phyloP scores from a whole-genome alignment of 2,113 vertebrate species.

The Pleuronectes platessa region DNA sequence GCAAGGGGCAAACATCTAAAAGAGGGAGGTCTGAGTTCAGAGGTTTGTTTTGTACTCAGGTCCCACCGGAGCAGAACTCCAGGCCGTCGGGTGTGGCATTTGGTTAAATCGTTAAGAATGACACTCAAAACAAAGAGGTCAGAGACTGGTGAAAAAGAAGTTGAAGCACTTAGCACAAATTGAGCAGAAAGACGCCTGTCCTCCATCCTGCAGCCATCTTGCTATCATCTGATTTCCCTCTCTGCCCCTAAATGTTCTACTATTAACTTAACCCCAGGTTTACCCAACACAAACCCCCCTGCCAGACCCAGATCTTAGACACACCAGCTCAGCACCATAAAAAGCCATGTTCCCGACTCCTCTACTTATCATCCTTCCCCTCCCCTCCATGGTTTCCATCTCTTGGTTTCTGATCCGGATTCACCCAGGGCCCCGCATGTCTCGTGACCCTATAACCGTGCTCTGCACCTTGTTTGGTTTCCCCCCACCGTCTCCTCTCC shows the following conservation, averaged over 20 bases:
- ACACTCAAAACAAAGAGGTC: not conserved
- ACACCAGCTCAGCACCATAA: conserved; percentile 72
- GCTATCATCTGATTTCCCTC: conserved; percentile 25
- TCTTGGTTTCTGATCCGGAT: conserved; percentile 53
- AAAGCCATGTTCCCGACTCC: conserved; percentile 71
- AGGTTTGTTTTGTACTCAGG: not conserved
- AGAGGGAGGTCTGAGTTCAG: not conserved
- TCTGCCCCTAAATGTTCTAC: conserved; percentile 63
- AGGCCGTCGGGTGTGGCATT: no score
- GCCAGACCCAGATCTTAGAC: conserved; percentile 58
- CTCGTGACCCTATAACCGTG: conserved; percentile 66
- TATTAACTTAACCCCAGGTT: conserved; percentile 71
- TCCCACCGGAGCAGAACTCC: no score
- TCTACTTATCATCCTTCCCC: conserved; percentile 63
- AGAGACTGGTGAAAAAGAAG: not conserved
- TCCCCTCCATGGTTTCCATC: conserved; percentile 72
- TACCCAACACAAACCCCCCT: conserved; percentile 70
- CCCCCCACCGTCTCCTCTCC: conserved; percentile 52
- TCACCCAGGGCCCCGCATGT: conserved; percentile 54
- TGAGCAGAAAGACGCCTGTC: conserved; percentile 1
- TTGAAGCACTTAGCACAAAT: no score
- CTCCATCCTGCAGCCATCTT: not conserved
- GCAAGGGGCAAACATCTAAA: not conserved
- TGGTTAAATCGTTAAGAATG: not conserved
- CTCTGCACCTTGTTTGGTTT: conserved; percentile 72